A percentile compares a stretch with the other conserved stretches of the same genome.
phyloP scores from a whole-genome alignment of 2,113 vertebrate genomes.

The Oncorhynchus masou region DNA sequence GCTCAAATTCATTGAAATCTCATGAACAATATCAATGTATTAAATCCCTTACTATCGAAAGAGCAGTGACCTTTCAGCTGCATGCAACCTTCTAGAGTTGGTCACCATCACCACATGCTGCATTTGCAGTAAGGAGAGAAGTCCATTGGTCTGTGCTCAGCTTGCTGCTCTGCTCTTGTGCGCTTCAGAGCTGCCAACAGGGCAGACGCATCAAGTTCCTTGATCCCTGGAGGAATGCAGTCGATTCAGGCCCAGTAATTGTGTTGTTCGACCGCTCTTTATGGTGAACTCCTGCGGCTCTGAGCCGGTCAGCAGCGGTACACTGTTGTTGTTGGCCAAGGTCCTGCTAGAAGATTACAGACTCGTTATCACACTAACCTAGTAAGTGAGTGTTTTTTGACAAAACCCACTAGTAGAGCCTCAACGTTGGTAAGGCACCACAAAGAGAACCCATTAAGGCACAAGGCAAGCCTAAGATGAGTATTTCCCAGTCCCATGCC shows the following conservation, averaged over 20 bases:
- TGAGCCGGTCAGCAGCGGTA: neutral
- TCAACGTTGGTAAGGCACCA: too few relatives aligned
- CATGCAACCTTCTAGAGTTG: too few relatives aligned
- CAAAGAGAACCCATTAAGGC: too few relatives aligned
- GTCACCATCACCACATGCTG: neutral
- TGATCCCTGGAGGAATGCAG: neutral
- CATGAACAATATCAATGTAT: too few relatives aligned
- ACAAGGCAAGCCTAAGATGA: too few relatives aligned
- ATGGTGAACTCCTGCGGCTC: neutral
- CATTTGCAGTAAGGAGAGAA: neutral
- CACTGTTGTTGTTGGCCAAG: neutral
- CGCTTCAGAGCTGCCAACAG: neutral
- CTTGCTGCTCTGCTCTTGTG: neutral
- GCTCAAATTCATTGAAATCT: too few relatives aligned
- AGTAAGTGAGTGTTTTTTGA: neutral
- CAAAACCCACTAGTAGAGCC: too few relatives aligned
- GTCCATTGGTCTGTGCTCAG: neutral
- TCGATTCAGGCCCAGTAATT: neutral
- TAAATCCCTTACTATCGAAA: too few relatives aligned
- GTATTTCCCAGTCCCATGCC: too few relatives aligned
- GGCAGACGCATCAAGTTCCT: neutral
- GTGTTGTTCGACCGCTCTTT: neutral
- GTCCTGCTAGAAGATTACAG: neutral
- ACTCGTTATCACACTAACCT: neutral
- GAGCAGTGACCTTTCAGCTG: too few relatives aligned